A percentile compares a stretch with the other conserved stretches of the same genome.
These are phyloP conservation scores for Salvelinus alpinus DNA, from an alignment of 2,113 vertebrate genomes.

Conservation along the genomic window DNA sequence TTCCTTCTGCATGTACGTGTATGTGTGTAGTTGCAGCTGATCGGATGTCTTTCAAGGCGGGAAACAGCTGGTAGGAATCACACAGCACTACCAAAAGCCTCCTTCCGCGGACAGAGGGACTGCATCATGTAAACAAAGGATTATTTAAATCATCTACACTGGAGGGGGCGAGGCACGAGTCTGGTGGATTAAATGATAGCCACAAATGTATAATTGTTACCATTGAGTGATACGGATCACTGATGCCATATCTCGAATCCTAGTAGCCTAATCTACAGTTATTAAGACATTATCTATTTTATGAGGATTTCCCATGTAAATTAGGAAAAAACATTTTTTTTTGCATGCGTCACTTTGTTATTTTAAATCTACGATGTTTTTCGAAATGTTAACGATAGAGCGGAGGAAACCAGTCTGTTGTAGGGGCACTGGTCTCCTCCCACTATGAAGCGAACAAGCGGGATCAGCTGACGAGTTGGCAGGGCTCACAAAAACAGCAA, in stretches of 20 bases:
- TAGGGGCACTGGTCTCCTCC: slow-evolving; percentile 59
- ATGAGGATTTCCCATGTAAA: too few relatives aligned
- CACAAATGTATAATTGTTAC: neutral
- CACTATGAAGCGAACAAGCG: slow-evolving; percentile 76
- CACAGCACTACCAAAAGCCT: slow-evolving; percentile 82
- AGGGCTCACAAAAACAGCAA: slow-evolving; percentile 67
- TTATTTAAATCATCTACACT: slow-evolving; percentile 71
- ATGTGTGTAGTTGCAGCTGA: slow-evolving; percentile 84
- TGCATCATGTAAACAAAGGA: slow-evolving; percentile 94
- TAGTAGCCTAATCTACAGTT: too few relatives aligned
- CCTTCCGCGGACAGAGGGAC: slow-evolving; percentile 83
- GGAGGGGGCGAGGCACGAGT: neutral
- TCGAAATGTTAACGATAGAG: too few relatives aligned
- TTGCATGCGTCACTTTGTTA: too few relatives aligned
- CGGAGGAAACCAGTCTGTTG: too few relatives aligned
- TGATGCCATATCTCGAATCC: too few relatives aligned
- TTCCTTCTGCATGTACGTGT: slow-evolving; percentile 72
- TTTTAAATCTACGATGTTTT: too few relatives aligned
- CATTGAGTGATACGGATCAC: too few relatives aligned
- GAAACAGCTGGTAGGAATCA: slow-evolving; percentile 97
- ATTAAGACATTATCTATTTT: neutral
- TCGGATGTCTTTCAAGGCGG: slow-evolving; percentile 94
- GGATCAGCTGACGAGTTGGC: slow-evolving; percentile 87
- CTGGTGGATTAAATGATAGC: neutral
- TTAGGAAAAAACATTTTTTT: too few relatives aligned